phyloP scores from a whole-genome alignment of 1,140 invertebrate genomes.

The Drosophila sulfurigaster region DNA sequence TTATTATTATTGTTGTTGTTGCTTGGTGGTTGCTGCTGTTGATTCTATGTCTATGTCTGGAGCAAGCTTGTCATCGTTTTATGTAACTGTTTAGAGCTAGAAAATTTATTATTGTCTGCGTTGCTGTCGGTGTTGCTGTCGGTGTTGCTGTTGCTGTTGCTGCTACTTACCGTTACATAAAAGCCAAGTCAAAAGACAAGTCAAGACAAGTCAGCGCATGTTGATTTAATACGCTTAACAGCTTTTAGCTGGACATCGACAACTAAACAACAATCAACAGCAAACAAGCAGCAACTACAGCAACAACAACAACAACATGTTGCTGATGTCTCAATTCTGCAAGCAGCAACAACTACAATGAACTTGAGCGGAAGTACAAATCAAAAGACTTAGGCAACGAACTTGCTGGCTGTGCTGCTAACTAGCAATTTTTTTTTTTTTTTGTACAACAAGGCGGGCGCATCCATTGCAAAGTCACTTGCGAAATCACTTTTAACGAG shows the following conservation, averaged over 20 bases:
- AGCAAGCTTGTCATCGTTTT: slow-evolving; percentile 46
- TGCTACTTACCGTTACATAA: slow-evolving; percentile 75
- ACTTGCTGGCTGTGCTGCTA: slow-evolving; percentile 48
- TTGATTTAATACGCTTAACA: slow-evolving; percentile 82
- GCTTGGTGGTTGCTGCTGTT: slow-evolving; percentile 37
- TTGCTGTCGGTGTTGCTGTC: slow-evolving; percentile 19
- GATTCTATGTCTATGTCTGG: slow-evolving; percentile 16
- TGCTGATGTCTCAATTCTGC: slow-evolving; percentile 70
- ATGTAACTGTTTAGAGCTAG: slow-evolving; percentile 78
- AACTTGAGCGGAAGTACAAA: slow-evolving; percentile 70
- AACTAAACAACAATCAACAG: slow-evolving; percentile 33
- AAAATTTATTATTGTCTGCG: slow-evolving; percentile 73
- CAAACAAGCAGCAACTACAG: slow-evolving; percentile 13
- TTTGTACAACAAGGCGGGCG: slow-evolving; percentile 26
- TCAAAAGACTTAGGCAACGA: slow-evolving; percentile 80
- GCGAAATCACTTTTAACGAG: slow-evolving; percentile 54
- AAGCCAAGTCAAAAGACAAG: slow-evolving; percentile 55
- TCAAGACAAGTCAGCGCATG: slow-evolving; percentile 56
- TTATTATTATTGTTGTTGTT: slow-evolving; percentile 46
- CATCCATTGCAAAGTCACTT: slow-evolving; percentile 48
- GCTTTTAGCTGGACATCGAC: slow-evolving; percentile 68
- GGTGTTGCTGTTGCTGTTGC: slow-evolving; percentile 34
- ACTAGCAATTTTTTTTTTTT: slow-evolving; percentile 5
- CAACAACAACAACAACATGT: slow-evolving; percentile 7
- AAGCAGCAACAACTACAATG: slow-evolving; percentile 30